Percentiles rank a stretch among this genome's conserved stretches.
Evolutionary conservation across 2,888 invertebrate genomes (phyloP).

Genomic region (Hypomecis atomaria): DNA sequence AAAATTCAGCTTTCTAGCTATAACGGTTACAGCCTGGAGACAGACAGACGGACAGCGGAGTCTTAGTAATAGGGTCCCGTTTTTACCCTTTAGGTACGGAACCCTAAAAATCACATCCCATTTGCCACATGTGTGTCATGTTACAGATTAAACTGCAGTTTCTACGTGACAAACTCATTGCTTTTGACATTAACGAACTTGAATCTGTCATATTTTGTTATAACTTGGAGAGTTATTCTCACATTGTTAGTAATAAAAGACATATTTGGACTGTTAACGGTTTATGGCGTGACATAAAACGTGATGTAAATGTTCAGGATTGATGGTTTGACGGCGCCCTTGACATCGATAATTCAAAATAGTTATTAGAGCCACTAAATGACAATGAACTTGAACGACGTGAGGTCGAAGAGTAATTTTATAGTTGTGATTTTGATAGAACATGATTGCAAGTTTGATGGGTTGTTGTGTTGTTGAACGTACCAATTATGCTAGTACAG

Average conservation of each 20-base stretch:
- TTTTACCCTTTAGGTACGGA: too few relatives aligned
- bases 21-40: too few relatives aligned
- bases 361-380: conserved; percentile 16
- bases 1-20: too few relatives aligned
- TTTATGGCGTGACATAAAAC: conserved; percentile 32
- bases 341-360: conserved; percentile 25
- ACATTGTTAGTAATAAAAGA: conserved; percentile 33
- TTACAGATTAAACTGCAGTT: neutral
- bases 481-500: neutral
- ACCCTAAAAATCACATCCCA: conserved; percentile 64
- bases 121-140: conserved; percentile 64
- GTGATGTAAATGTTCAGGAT: conserved; percentile 28
- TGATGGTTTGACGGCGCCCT: conserved; percentile 28
- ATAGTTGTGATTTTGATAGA: conserved; percentile 4
- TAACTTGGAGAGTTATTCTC: conserved; percentile 47
- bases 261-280: conserved; percentile 31
- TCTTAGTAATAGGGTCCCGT: too few relatives aligned
- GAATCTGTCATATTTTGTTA: conserved; percentile 53
- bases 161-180: neutral
- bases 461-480: neutral
- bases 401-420: conserved; percentile 7
- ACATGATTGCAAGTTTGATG: neutral
- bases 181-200: conserved; percentile 36
- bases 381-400: conserved; percentile 26
- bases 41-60: too few relatives aligned